Evolutionary conservation across 2,113 vertebrate species (phyloP).

Genomic region (Todiramphus chloris): DNA sequence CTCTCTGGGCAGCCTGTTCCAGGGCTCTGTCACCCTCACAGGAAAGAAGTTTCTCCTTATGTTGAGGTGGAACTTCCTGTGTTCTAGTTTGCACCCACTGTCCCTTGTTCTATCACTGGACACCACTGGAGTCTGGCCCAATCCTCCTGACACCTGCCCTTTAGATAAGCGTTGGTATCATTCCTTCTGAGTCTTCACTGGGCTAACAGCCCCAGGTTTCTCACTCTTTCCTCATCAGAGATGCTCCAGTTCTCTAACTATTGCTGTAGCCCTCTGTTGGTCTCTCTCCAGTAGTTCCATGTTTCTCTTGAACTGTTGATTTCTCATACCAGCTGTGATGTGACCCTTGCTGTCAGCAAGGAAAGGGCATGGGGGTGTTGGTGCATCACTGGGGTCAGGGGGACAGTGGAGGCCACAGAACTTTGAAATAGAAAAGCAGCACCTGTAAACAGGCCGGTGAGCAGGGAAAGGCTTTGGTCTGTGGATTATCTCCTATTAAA

Average conservation of each 20-base stretch:
- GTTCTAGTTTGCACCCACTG: not conserved
- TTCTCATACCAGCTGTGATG: accelerated
- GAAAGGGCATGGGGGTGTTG: not conserved
- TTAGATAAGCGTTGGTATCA: not conserved
- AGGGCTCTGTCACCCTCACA: not conserved
- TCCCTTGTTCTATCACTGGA: not conserved
- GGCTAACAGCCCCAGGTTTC: too few species aligned
- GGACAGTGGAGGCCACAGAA: accelerated
- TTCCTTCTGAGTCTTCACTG: not conserved
- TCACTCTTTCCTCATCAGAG: too few species aligned
- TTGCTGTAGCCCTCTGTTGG: too few species aligned
- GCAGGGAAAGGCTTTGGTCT: not conserved
- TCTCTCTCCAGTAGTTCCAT: too few species aligned
- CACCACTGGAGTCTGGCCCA: not conserved
- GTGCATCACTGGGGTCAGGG: too few species aligned
- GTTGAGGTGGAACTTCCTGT: not conserved
- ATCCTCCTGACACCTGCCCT: not conserved
- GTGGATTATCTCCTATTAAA: not conserved
- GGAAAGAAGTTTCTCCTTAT: not conserved
- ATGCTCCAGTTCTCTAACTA: too few species aligned
- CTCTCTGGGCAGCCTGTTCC: not conserved
- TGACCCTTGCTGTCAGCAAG: not conserved
- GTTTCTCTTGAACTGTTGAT: not conserved
- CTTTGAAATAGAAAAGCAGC: not conserved
- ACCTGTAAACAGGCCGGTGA: not conserved